A percentile compares a stretch with the other conserved stretches of the same genome.
Conservation (phyloP, 2,797 vertebrate genomes). For the Rhodeus uyekii region DNA sequence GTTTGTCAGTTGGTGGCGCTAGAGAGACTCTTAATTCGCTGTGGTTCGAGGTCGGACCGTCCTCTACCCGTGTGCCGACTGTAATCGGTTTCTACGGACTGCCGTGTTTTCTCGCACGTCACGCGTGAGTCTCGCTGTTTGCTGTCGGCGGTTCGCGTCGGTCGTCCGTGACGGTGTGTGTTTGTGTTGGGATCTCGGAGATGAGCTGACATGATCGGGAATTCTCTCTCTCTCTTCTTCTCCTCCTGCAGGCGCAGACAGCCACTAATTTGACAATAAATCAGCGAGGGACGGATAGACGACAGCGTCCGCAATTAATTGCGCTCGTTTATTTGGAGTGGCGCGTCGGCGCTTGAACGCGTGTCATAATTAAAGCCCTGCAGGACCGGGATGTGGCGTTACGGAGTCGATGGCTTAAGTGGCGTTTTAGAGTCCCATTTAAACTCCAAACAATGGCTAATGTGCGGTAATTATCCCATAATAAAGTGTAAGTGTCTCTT, state of each 20-base stretch:
- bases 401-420: constrained; percentile 57
- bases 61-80: too few relatives aligned
- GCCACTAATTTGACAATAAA: constrained; percentile 72
- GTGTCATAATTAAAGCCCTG: constrained; percentile 68
- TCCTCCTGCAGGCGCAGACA: constrained; percentile 30
- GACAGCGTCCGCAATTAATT: constrained; percentile 74
- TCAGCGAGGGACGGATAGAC: constrained; percentile 74
- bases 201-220: constrained; percentile 46
- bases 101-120: not conserved
- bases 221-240: constrained; percentile 52
- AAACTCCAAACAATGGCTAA: constrained; percentile 62
- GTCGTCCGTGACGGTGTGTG: not conserved
- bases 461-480: constrained; percentile 66
- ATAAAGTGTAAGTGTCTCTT: constrained; percentile 65
- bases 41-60: too few relatives aligned
- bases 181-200: not conserved
- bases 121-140: not conserved
- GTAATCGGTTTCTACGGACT: too few relatives aligned
- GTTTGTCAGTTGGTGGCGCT: too few relatives aligned
- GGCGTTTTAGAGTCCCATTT: constrained; percentile 59
- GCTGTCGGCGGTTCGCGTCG: not conserved
- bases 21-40: too few relatives aligned
- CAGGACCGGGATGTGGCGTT: constrained; percentile 58
- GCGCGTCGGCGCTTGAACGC: constrained; percentile 58
- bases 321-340: constrained; percentile 66